Evolutionary conservation across 2,888 invertebrate genomes (phyloP).

Genomic region (Sinotaia quadrata): DNA sequence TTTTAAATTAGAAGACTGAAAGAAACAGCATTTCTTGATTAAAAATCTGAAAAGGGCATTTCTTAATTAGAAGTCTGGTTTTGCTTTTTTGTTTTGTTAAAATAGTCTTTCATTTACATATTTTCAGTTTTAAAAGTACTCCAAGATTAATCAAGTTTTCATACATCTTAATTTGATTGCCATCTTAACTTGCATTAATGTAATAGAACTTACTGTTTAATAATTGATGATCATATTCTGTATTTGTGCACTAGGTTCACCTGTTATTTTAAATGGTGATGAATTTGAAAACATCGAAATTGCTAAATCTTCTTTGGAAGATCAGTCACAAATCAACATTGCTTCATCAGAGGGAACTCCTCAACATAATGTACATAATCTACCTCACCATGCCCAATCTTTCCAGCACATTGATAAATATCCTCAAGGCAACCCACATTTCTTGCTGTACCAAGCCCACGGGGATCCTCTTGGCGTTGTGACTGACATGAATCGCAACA

Average conservation of each 20-base stretch:
- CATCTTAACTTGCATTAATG: too few relatives aligned
- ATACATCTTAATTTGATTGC: too few relatives aligned
- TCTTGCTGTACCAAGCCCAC: not conserved
- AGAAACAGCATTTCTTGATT: too few relatives aligned
- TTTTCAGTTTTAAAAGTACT: too few relatives aligned
- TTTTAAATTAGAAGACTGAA: too few relatives aligned
- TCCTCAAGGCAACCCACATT: not conserved
- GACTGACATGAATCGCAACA: slow-evolving; percentile 33
- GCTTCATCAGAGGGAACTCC: not conserved
- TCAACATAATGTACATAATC: slow-evolving; percentile 11
- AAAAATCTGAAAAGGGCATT: too few relatives aligned
- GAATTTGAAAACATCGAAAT: slow-evolving; percentile 71
- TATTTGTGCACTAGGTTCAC: slow-evolving; percentile 60
- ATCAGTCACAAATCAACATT: not conserved
- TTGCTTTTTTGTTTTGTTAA: too few relatives aligned
- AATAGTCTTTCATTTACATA: too few relatives aligned
- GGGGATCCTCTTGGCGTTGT: slow-evolving; percentile 23
- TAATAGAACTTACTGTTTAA: too few relatives aligned
- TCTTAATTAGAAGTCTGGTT: too few relatives aligned
- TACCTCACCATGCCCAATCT: slow-evolving; percentile 13
- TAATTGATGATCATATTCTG: slow-evolving; percentile 3
- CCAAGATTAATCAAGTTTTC: too few relatives aligned
- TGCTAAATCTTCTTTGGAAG: slow-evolving; percentile 12
- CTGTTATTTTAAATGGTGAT: slow-evolving; percentile 70
- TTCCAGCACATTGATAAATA: too few relatives aligned